Evolutionary conservation across 2,888 invertebrate species (phyloP).

Genomic region (Tinea pellionella): DNA sequence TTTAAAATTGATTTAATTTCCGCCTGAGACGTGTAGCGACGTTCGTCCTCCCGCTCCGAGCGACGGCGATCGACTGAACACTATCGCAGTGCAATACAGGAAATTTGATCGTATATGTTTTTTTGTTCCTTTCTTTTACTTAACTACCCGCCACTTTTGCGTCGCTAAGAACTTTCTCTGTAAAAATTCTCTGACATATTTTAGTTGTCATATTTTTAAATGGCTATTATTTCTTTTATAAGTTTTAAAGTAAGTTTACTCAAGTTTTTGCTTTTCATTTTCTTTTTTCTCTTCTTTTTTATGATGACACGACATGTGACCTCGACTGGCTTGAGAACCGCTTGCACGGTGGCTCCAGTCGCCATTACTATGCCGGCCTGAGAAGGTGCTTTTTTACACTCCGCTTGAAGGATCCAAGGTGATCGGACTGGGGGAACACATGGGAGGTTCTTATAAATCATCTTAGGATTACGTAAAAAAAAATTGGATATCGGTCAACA

Average conservation of each 20-base stretch:
- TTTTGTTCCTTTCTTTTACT: not conserved
- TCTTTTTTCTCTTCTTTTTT: too few species aligned
- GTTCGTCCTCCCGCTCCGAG: constrained; percentile 14
- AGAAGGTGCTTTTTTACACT: too few species aligned
- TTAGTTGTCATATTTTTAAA: not conserved
- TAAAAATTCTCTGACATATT: not conserved
- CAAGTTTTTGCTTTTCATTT: not conserved
- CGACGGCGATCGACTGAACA: constrained; percentile 10
- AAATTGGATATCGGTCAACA: too few species aligned
- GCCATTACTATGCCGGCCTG: too few species aligned
- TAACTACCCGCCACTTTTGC: constrained; percentile 16
- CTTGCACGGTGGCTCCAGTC: too few species aligned
- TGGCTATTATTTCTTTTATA: not conserved
- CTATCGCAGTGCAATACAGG: constrained; percentile 10
- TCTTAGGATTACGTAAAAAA: too few species aligned
- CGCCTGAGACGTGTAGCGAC: constrained; percentile 5
- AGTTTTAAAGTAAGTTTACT: not conserved
- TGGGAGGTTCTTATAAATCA: too few species aligned
- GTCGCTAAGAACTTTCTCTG: not conserved
- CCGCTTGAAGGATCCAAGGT: too few species aligned
- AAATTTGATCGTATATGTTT: constrained; percentile 17
- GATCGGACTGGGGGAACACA: too few species aligned
- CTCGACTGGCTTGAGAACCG: too few species aligned
- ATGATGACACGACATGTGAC: too few species aligned
- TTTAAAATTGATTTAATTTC: constrained; percentile 19